Base-by-base conservation (phyloP, 2,113 vertebrate genomes). In the Anoplopoma fimbria region DNA sequence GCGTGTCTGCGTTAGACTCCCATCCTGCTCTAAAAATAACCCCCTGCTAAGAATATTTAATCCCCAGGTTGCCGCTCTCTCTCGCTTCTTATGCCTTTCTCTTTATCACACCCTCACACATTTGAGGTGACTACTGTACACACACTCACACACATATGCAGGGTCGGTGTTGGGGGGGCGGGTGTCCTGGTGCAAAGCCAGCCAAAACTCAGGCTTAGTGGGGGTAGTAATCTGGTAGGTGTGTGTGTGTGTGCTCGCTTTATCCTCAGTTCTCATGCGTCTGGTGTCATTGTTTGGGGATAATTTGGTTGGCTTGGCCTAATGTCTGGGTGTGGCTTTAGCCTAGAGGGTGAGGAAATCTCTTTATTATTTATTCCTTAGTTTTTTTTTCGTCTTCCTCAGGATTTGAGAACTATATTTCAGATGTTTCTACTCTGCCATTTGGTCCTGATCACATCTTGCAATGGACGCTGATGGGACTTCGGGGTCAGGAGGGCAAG, bases 1-100 rank as follows among this genome's bases (percentile, higher is more conserved):
- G 76, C 31, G n/a, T 81, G 85, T 90, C 58, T 83, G 64, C 12
- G 19, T 79, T 83, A 49, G 71, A 83, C 83, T 93, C 69, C 77
- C 75, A 78, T 71, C 80, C 89, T 85, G 81, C 74, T 91, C 93
- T 92, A 86, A 91, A 95, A 94, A 95, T 95, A 95, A 90, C 94
- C 90, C 89, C 87, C 81, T 58, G 75, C 91, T 93, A 92, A 92
- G 84, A 88, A 83, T 88, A 92, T 93, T 90, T 93, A 93, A 94
- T 93, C 90, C 90, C 72, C 75, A 70, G 82, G 87, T 86, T 89
- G 77, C 69, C 42, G 61, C 85, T 81, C 82, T 84, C 68, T 74
- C 77, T 74, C 81, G 64, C 33, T 3, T 12, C 36, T 40, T 55
- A 21, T 71, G 49, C 72, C 40, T 81, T 61, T 55, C 53, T 76